Evolutionary conservation across 2,888 invertebrate species (phyloP), one percentile per base, ranked within the genome.

Genomic region (Cerastis rubricosa): DNA sequence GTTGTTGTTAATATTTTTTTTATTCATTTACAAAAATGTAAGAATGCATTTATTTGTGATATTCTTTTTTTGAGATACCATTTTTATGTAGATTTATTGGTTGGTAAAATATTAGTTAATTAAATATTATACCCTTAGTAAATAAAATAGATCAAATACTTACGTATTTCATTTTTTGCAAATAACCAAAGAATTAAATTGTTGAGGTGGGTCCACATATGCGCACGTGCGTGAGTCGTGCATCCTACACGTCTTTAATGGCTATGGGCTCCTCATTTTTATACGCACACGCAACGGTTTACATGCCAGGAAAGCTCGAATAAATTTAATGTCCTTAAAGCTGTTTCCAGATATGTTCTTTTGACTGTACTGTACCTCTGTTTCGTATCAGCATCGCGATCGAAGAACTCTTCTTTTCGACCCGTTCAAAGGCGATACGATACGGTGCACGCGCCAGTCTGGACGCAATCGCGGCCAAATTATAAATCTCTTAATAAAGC

Each of bases 1-100:
- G 67, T 79, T 57, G 67, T 79, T 71, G 63, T 80, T 71, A 72
- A 29, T 47, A 51, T 68, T 63, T 51, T 78, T 69, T 64, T 70
- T 67, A 63, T 22, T 51, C 25, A 43, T 47, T 78, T 78, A 54
- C 54, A 49, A 51, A 43, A 45, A 61, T 63, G 14, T 65, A 54
- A 40, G 9, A 25, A 78, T 65, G 81, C 85, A 84, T 84, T 81
- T 84, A 84, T 51, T 83, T 80, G 73, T 84, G 73, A 84, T 80
- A 68, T 75, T 74, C 29, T 49, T 81, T 76, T 59, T 59, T 54
- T 69, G 2, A 29, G 35, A 45, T 51, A 76, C 81, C 22, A 73
- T 80, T 81, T 76, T 57, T 64, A 57, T 74, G 54, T 75, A 74
- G 22, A 61, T 80, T 49, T 81, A 61, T 19, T 74, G 74, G 76